Percentiles rank a stretch among this genome's conserved stretches.
Conservation (phyloP, 2,888 invertebrate genomes). For the Harpalus rufipes region DNA sequence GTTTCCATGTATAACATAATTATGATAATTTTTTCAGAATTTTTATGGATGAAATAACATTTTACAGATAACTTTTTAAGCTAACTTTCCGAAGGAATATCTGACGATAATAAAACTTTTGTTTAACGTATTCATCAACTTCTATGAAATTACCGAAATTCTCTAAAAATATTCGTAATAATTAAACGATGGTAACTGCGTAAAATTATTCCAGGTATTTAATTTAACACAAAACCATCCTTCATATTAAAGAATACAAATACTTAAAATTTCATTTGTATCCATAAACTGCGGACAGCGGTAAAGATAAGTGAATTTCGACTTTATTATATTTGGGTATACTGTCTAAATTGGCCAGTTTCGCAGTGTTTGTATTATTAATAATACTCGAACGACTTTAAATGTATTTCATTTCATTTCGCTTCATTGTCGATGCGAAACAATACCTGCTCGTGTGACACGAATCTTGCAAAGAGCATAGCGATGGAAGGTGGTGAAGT, state of each 20-base stretch:
- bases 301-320: slow-evolving; percentile 25
- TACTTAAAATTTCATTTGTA: slow-evolving; percentile 46
- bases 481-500: neutral
- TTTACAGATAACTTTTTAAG: too few species aligned
- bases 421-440: slow-evolving; percentile 56
- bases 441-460: slow-evolving; percentile 55
- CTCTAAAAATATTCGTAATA: slow-evolving; percentile 30
- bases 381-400: slow-evolving; percentile 61
- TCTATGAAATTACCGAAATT: slow-evolving; percentile 28
- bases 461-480: neutral
- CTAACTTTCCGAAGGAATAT: neutral
- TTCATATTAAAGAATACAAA: slow-evolving; percentile 51
- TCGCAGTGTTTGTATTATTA: slow-evolving; percentile 55
- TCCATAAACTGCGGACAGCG: slow-evolving; percentile 29
- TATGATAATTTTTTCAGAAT: too few species aligned
- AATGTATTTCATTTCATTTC: slow-evolving; percentile 62
- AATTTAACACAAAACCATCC: slow-evolving; percentile 45
- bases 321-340: neutral
- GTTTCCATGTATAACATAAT: too few species aligned
- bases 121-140: slow-evolving; percentile 17
- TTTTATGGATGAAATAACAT: too few species aligned
- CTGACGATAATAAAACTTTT: neutral
- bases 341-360: slow-evolving; percentile 21
- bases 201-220: slow-evolving; percentile 46
- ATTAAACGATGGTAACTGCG: slow-evolving; percentile 33